Percentiles rank a stretch among this genome's conserved stretches.
Evolutionary conservation across 2,888 invertebrate genomes (phyloP).

Genomic region (Ichneumoninae sp.): DNA sequence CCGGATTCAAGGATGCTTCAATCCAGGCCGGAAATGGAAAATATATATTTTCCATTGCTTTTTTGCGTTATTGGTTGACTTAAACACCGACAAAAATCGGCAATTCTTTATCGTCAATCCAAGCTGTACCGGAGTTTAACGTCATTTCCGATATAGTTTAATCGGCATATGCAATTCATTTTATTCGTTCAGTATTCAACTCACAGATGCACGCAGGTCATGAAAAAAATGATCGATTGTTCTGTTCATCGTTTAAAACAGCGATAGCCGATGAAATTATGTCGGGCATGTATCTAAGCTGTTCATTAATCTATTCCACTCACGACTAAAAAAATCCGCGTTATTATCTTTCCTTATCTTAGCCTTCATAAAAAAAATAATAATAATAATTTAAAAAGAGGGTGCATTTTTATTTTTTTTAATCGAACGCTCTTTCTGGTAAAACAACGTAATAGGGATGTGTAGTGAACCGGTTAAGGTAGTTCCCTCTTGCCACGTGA

Average conservation of each 20-base stretch:
- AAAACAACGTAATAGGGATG: neutral
- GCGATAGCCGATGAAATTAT: neutral
- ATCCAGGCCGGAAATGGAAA: neutral
- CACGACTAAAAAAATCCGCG: neutral
- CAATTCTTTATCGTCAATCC: neutral
- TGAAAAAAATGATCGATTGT: neutral
- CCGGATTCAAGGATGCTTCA: no score
- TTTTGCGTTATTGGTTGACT: neutral
- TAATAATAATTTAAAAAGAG: neutral
- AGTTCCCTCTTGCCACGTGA: slow-evolving; percentile 56
- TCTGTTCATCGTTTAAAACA: neutral
- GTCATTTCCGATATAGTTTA: neutral
- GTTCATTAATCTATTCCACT: neutral
- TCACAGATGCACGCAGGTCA: neutral
- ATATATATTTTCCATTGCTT: neutral
- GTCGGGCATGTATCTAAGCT: neutral
- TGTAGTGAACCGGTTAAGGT: slow-evolving; percentile 33
- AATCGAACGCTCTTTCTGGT: slow-evolving; percentile 15
- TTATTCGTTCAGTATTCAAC: neutral
- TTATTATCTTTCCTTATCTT: neutral
- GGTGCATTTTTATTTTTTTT: neutral
- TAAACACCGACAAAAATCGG: neutral
- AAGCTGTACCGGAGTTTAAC: neutral
- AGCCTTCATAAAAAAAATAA: neutral
- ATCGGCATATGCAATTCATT: neutral